A percentile compares a stretch with the other conserved stretches of the same genome.
These are phyloP conservation scores for Nysson spinosus DNA, from an alignment of 2,888 invertebrate genomes.

Conservation along the genomic window DNA sequence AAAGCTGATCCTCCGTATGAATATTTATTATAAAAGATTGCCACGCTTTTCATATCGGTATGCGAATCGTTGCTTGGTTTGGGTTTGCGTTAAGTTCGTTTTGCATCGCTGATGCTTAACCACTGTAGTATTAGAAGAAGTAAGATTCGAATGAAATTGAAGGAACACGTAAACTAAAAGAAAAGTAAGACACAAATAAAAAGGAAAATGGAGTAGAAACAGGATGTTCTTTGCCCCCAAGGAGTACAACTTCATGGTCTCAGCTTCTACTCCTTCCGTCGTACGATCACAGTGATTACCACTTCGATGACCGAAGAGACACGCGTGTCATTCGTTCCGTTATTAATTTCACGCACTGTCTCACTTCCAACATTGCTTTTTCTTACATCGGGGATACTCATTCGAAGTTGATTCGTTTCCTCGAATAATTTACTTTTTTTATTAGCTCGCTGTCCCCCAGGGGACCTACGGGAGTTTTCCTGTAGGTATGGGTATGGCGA, in stretches of 20 bases:
- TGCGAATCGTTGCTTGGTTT: no score
- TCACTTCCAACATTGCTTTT: constrained; percentile 33
- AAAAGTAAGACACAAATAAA: constrained; percentile 35
- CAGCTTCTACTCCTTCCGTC: constrained; percentile 52
- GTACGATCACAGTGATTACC: constrained; percentile 70
- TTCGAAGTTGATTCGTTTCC: not conserved
- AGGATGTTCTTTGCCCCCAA: constrained; percentile 39
- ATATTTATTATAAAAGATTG: no score
- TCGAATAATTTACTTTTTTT: constrained; percentile 6
- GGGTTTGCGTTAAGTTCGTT: no score
- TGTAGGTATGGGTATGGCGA: no score
- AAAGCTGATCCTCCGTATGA: no score
- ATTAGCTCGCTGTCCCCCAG: not conserved
- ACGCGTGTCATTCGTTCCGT: constrained; percentile 24
- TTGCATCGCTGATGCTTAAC: no score
- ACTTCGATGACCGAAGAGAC: constrained; percentile 53
- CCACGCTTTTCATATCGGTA: no score
- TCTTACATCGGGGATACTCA: constrained; percentile 19
- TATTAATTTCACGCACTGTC: constrained; percentile 49
- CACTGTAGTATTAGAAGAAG: no score
- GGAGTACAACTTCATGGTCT: constrained; percentile 27
- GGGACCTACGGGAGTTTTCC: no score
- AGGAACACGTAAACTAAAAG: not conserved
- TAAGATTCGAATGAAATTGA: constrained; percentile 1
- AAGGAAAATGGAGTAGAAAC: constrained; percentile 14